phyloP scores from a whole-genome alignment of 2,797 vertebrate species.

The Muraenolepis orangiensis region DNA sequence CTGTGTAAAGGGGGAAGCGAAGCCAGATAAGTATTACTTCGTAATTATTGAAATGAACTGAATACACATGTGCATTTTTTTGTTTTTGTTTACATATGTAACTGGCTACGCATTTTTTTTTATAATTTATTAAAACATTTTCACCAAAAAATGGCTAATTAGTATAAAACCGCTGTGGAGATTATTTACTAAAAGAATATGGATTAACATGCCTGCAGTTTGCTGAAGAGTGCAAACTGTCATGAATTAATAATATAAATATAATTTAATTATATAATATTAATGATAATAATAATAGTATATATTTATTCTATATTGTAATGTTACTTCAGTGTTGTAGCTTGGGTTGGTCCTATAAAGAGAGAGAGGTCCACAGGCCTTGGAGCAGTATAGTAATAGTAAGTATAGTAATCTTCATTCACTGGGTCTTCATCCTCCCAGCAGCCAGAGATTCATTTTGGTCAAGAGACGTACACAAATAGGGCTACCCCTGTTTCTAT shows the following conservation, averaged over 20 bases:
- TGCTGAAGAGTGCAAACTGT: not conserved
- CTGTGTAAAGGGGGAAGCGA: not conserved
- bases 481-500: not conserved
- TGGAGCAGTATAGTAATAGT: slow-evolving; percentile 8
- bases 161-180: not conserved
- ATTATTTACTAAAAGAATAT: not conserved
- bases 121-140: too few relatives aligned
- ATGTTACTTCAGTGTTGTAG: not conserved
- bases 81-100: too few relatives aligned
- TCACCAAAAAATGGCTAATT: not conserved
- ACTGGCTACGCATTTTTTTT: not conserved
- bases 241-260: not conserved
- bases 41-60: not conserved
- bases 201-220: not conserved
- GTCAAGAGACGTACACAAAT: not conserved
- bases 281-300: too few relatives aligned
- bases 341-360: slow-evolving; percentile 27
- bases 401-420: not conserved
- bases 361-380: slow-evolving; percentile 22
- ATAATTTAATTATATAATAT: too few relatives aligned
- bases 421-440: not conserved
- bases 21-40: not conserved
- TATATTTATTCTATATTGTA: too few relatives aligned
- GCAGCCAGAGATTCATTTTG: not conserved
- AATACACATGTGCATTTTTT: not conserved